Conservation (phyloP, 2,888 invertebrate genomes). For the Lycocerus yunnanus region DNA sequence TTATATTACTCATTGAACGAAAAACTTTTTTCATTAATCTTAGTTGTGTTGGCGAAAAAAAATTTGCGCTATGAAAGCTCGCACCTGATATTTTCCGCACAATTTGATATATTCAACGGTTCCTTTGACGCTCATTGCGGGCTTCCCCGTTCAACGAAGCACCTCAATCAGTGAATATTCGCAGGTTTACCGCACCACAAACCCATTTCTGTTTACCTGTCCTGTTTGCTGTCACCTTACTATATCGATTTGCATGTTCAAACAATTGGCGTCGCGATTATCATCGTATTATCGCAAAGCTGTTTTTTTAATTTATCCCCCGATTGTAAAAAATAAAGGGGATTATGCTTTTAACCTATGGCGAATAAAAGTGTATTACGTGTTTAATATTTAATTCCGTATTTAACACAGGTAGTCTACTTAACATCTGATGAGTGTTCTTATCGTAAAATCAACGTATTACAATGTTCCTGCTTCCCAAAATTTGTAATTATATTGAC, state of each 20-base stretch:
- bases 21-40: conserved; percentile 21
- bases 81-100: conserved; percentile 36
- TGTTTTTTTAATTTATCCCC: neutral
- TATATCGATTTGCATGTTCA: neutral
- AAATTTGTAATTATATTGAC: neutral
- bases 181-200: conserved; percentile 41
- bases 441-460: neutral
- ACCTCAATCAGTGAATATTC: conserved; percentile 41
- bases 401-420: neutral
- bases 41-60: conserved; percentile 11
- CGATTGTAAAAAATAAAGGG: neutral
- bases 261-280: neutral
- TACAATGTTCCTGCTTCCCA: neutral
- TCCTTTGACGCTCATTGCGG: conserved; percentile 35
- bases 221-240: conserved; percentile 30
- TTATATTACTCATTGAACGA: conserved; percentile 18
- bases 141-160: conserved; percentile 32
- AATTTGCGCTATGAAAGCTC: conserved; percentile 20
- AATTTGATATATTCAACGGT: conserved; percentile 37
- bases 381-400: too few species aligned
- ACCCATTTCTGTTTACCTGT: conserved; percentile 38
- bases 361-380: neutral
- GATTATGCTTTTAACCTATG: neutral
- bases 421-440: neutral
- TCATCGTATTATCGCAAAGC: neutral